Evolutionary conservation across 2,797 vertebrate species (phyloP).

Genomic region (Xiphophorus birchmanni): DNA sequence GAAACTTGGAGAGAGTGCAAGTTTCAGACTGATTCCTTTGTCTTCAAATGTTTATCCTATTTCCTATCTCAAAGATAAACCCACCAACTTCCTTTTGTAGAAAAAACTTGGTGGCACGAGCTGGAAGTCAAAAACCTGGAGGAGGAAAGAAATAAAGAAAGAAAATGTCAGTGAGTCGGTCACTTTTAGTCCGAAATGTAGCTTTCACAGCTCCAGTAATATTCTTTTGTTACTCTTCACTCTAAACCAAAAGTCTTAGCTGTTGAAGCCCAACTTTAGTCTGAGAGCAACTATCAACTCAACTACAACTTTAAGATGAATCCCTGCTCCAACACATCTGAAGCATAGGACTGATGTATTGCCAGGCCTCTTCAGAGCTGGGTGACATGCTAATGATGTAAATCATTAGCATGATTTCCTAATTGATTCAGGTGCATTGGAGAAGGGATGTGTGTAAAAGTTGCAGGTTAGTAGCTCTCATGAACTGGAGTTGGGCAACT

Average conservation of each 20-base stretch:
- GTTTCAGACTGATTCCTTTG: background rate
- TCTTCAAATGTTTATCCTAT: background rate
- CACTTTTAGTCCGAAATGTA: background rate
- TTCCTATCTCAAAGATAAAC: background rate
- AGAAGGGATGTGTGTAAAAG: background rate
- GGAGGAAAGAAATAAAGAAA: background rate
- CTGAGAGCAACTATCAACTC: background rate
- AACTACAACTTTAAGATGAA: background rate
- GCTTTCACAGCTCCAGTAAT: background rate
- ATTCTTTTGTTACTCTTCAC: background rate
- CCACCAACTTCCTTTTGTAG: background rate
- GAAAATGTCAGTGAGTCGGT: background rate
- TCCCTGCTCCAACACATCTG: background rate
- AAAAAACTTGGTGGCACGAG: background rate
- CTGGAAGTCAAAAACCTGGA: background rate
- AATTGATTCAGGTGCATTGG: background rate
- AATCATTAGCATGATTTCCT: background rate
- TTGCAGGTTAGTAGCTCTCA: background rate
- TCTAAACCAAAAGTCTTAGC: background rate
- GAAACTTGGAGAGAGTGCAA: background rate
- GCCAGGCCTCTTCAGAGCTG: background rate
- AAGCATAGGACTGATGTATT: background rate
- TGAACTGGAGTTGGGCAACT: background rate
- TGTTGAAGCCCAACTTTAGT: background rate
- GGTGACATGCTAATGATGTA: background rate